Percentiles rank a stretch among this genome's conserved stretches.
Evolutionary conservation across 2,797 vertebrate species (phyloP).

Genomic region (Epinephelus malabaricus): DNA sequence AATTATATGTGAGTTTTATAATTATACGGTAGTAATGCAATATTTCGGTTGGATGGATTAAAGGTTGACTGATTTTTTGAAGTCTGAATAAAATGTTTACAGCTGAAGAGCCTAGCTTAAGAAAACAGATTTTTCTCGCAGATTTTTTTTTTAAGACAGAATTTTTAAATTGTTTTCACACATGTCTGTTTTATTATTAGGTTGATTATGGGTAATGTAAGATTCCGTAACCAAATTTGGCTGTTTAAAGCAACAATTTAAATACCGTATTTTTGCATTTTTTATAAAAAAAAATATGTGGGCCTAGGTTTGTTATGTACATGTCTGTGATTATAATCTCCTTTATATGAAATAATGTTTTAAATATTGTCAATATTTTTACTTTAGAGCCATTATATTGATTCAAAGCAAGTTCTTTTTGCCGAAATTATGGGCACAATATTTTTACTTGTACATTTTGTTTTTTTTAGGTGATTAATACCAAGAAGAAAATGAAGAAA

Average conservation of each 20-base stretch:
- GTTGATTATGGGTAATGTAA: too few relatives aligned
- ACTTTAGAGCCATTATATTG: too few relatives aligned
- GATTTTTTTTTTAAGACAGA: neutral
- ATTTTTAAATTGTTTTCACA: neutral
- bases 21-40: neutral
- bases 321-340: neutral
- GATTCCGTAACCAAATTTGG: neutral
- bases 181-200: neutral
- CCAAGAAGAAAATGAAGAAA: slow-evolving; percentile 98
- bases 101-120: neutral
- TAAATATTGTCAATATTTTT: too few relatives aligned
- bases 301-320: neutral
- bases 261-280: neutral
- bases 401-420: neutral
- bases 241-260: neutral
- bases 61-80: neutral
- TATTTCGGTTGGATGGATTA: neutral
- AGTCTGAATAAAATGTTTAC: slow-evolving; percentile 9
- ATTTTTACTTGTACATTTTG: neutral
- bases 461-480: slow-evolving; percentile 92
- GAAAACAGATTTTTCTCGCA: neutral
- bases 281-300: neutral
- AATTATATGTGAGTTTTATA: neutral
- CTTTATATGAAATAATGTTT: too few relatives aligned
- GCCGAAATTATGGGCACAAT: neutral